Percentiles rank a stretch among this genome's conserved stretches.
Evolutionary conservation across 2,113 vertebrate species (phyloP).

Genomic region (Pseudopipra pipra): DNA sequence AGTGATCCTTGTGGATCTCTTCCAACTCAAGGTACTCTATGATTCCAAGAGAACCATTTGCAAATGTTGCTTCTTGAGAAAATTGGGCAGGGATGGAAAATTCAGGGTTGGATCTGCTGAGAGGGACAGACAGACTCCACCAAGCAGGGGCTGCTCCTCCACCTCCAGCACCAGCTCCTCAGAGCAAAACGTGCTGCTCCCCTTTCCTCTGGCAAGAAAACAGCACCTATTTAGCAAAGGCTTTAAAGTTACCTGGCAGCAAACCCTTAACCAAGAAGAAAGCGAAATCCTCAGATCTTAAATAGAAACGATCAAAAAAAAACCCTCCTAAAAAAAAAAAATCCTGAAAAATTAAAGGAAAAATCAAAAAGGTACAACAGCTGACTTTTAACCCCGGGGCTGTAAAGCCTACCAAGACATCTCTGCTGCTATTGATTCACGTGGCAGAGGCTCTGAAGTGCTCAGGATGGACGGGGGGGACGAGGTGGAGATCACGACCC

Average conservation of each 20-base stretch:
- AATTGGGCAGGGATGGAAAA: neutral
- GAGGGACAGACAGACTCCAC: neutral
- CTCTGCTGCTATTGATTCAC: neutral
- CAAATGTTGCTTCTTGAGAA: neutral
- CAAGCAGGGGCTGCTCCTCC: neutral
- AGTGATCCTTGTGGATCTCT: neutral
- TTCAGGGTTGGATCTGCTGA: neutral
- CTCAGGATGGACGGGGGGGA: accelerated
- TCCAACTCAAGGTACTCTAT: neutral
- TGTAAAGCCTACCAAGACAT: neutral
- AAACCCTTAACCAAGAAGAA: neutral
- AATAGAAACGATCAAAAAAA: slow-evolving; percentile 3
- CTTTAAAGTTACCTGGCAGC: neutral
- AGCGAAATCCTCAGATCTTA: neutral
- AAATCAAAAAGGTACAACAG: neutral
- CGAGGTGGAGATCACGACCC: neutral
- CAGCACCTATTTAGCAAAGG: neutral
- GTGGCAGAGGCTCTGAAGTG: accelerated
- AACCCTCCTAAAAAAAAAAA: neutral
- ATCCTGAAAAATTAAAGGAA: neutral
- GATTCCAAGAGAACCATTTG: neutral
- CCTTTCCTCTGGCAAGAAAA: neutral
- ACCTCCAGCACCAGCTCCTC: neutral
- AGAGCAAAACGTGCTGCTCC: neutral
- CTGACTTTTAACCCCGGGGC: neutral